A percentile compares a stretch with the other conserved stretches of the same genome.
Evolutionary conservation across 2,888 invertebrate species (phyloP).

Genomic region (Heliconius aoede): DNA sequence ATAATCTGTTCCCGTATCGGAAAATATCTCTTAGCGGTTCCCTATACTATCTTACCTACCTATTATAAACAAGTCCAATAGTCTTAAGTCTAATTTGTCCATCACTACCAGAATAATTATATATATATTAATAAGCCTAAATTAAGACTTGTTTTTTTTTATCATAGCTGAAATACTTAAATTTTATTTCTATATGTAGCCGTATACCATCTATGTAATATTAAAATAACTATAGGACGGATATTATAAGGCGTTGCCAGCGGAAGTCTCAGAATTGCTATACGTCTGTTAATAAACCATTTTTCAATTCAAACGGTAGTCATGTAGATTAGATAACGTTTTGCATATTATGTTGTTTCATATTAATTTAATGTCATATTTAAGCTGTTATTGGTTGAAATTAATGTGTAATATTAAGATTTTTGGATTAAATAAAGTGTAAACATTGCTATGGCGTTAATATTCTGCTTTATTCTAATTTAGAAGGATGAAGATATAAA

Average conservation of each 20-base stretch:
- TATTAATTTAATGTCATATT: neutral
- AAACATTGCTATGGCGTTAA: too few relatives aligned
- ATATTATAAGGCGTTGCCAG: constrained; percentile 27
- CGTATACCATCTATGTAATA: constrained; percentile 5
- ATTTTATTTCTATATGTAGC: neutral
- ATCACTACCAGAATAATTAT: too few relatives aligned
- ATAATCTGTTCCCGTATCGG: too few relatives aligned
- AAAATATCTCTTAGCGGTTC: too few relatives aligned
- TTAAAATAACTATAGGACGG: constrained; percentile 20
- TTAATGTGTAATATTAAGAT: neutral
- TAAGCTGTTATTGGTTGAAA: neutral
- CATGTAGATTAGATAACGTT: constrained; percentile 10
- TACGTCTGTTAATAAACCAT: constrained; percentile 30
- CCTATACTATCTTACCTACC: too few relatives aligned
- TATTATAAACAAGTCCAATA: too few relatives aligned
- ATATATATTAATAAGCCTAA: too few relatives aligned
- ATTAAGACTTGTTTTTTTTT: neutral
- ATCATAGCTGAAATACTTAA: neutral
- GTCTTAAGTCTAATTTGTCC: too few relatives aligned
- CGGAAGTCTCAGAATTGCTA: constrained; percentile 35
- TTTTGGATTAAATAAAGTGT: too few relatives aligned
- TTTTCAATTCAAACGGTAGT: constrained; percentile 30
- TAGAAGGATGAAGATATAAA: neutral
- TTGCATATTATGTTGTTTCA: neutral
- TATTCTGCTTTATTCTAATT: too few relatives aligned